A percentile compares a stretch with the other conserved stretches of the same genome.
Evolutionary conservation across 2,797 vertebrate genomes (phyloP).

Genomic region (Eulemur albifrons): DNA sequence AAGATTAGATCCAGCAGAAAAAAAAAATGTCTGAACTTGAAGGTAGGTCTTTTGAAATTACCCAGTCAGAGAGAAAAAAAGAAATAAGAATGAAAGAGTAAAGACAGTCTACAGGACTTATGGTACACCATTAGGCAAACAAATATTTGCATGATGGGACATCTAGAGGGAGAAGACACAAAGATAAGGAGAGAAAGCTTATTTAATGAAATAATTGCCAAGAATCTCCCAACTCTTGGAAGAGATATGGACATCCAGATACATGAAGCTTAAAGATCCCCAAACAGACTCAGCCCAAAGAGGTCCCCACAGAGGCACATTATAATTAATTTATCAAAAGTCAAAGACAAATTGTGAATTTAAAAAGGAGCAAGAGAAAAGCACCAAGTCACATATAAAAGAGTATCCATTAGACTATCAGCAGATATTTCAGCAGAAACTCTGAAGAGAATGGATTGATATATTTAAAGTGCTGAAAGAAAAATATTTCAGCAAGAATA

Average conservation of each 20-base stretch:
- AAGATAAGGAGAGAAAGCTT: not conserved
- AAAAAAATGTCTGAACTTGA: not conserved
- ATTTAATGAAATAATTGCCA: not conserved
- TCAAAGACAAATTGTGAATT: not conserved
- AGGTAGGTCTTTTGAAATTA: not conserved
- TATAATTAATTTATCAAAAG: not conserved
- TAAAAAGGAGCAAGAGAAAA: not conserved
- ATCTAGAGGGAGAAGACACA: not conserved
- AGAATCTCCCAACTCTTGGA: not conserved
- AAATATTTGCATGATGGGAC: not conserved
- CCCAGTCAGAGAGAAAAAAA: not conserved
- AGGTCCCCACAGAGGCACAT: not conserved
- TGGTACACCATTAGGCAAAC: not conserved
- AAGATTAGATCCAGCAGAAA: not conserved
- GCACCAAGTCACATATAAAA: not conserved
- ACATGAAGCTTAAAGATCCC: not conserved
- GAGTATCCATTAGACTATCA: not conserved
- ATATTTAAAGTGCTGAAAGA: not conserved
- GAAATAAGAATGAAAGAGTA: not conserved
- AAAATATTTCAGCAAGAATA: not conserved
- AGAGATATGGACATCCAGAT: not conserved
- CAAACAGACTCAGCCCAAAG: not conserved
- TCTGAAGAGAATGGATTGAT: not conserved
- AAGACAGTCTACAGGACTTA: not conserved
- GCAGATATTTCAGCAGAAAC: not conserved